Evolutionary conservation across 2,888 invertebrate species (phyloP).

Genomic region (Osmoderma eremita): DNA sequence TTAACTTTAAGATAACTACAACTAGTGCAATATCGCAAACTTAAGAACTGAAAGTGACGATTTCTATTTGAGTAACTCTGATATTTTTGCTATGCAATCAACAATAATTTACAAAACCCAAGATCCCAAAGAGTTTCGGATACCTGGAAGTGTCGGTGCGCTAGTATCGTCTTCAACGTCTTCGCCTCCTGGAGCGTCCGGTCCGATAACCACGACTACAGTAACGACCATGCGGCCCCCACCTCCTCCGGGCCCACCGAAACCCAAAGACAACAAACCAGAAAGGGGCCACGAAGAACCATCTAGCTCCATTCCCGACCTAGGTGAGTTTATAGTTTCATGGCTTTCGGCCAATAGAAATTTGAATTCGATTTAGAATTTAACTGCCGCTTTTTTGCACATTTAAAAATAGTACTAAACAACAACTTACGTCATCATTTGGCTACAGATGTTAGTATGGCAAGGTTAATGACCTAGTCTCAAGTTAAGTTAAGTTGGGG

Average conservation of each 20-base stretch:
- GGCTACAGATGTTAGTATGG: constrained; percentile 25
- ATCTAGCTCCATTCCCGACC: constrained; percentile 87
- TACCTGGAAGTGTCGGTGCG: constrained; percentile 50
- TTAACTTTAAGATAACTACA: no score
- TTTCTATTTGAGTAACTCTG: background rate
- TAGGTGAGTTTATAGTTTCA: constrained; percentile 73
- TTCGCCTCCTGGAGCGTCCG: constrained; percentile 53
- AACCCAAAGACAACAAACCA: constrained; percentile 53
- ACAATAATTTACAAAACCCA: constrained; percentile 62
- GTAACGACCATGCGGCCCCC: constrained; percentile 71
- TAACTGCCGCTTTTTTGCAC: constrained; percentile 1
- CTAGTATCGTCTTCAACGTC: constrained; percentile 60
- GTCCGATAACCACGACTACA: constrained; percentile 21
- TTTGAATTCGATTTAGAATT: constrained; percentile 2
- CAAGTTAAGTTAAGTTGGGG: constrained; percentile 11
- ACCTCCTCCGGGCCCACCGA: constrained; percentile 65
- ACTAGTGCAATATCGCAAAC: constrained; percentile 24
- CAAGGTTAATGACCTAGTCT: constrained; percentile 29
- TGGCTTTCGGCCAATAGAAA: background rate
- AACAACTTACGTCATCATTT: constrained; percentile 25
- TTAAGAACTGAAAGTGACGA: constrained; percentile 16
- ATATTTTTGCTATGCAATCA: constrained; percentile 39
- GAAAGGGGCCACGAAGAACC: constrained; percentile 76
- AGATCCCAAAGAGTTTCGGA: constrained; percentile 57
- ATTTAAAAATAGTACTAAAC: constrained; percentile 25